These are phyloP conservation scores for Papilio helenus DNA, from an alignment of 1,140 invertebrate genomes.

Conservation along the genomic window DNA sequence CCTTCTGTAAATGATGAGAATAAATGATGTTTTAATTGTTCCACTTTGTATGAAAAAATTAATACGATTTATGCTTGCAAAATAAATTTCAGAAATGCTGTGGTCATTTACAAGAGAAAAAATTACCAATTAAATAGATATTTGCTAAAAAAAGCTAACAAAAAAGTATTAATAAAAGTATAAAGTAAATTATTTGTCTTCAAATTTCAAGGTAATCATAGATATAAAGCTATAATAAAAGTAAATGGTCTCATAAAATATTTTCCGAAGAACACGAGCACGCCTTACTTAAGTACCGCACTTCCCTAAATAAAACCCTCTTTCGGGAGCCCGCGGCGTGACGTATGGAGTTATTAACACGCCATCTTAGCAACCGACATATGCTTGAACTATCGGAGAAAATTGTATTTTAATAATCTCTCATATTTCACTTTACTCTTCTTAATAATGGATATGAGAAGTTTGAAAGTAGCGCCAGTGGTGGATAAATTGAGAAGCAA, in stretches of 20 bases:
- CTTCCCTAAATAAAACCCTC: conserved; percentile 10
- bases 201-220: neutral
- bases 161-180: neutral
- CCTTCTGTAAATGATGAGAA: no score
- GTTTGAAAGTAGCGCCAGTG: no score
- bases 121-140: no score
- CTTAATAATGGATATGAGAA: neutral
- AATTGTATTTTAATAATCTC: conserved; percentile 27
- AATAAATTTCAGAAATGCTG: no score
- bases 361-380: neutral
- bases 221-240: conserved; percentile 13
- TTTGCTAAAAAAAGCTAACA: no score
- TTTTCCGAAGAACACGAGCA: neutral
- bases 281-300: conserved; percentile 2
- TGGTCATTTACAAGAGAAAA: no score
- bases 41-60: no score
- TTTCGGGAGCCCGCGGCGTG: neutral
- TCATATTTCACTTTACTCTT: neutral
- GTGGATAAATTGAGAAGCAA: no score
- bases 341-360: conserved; percentile 12
- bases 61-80: no score
- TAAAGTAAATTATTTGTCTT: neutral
- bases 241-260: conserved; percentile 24
- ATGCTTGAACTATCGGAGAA: neutral
- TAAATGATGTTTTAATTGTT: no score